Evolutionary conservation across 2,888 invertebrate genomes (phyloP), one percentile per base, ranked within the genome.

Genomic region (Acrobasis repandana): DNA sequence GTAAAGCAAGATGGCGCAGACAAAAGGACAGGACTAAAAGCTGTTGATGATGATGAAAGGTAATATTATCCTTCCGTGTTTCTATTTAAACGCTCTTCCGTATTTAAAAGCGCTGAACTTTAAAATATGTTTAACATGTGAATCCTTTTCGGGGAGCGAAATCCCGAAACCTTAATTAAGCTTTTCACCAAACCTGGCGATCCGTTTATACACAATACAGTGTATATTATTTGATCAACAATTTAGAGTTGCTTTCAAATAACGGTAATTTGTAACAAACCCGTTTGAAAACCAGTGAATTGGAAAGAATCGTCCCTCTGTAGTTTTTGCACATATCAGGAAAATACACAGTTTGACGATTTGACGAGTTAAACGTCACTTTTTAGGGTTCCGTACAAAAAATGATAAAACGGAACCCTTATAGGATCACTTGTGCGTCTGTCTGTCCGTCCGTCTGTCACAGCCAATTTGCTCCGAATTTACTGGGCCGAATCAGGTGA

Each of bases 141-240:
- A 66, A 73, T 72, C 75, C 71, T 73, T 73, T 72, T 69, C 62
- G 71, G 74, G 71, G 73, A 70, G 70, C 70, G 62, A 76, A 75
- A 81, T 77, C 64, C 61, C 49, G 51, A 63, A 64, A 60, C 74
- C 77, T 69, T 75, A 77, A 81, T 81, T 74, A 77, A 79, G 75
- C 73, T 66, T 69, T 68, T 64, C 68, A 61, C 38, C 52, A 11
- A 11, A 50, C 20, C 50, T 20, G 28, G 50, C 20, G 50, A 50
- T 50, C 11, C 20, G 11, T 18, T 50, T 50, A 50, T 11, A 50
- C 28, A 28, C 20, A 20, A 20, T 50, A 14, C 28, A 50, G 6
- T 28, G 14, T 50, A 48, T 48, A 48, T 15, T 43, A 43, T 43
- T 43, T n/a, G 6, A 50, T 10, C 28, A 28, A 50, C 28, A 50